Base-by-base conservation (phyloP, 1,140 invertebrate genomes). In the Ooceraea biroi region DNA sequence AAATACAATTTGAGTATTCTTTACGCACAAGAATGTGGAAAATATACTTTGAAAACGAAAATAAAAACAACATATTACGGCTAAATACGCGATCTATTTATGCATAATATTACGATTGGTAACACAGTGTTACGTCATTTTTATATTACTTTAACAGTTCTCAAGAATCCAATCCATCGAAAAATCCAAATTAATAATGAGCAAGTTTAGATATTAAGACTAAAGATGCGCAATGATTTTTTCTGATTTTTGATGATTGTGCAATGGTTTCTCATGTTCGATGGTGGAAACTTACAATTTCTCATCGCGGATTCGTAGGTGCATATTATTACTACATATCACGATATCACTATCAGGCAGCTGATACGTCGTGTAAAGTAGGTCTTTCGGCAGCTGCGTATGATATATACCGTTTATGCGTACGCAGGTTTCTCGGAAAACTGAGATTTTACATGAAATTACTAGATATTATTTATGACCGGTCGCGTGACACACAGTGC, bases 291-390 rank as follows among this genome's bases (percentile, higher is more conserved):
- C 63, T n/a, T n/a, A 48, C 27, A 50, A 71, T 44, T 57, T 19
- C 12, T 41, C 10, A 41, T 1, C 12, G 68, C 12, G 17, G 12
- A 27, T 27, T 12, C 22, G 30, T n/a, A n/a, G n/a, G n/a, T 46
- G 25, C 3, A 19, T 69, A 27, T 57, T 52, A 50, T 65, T 30
- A 78, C 17, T 63, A n/a, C n/a, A 69, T 30, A 80, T 69, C 25
- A 27, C 10, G 17, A 57, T 52, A 77, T 77, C 17, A 22, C 4
- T 80, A 80, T 77, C 74, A 66, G 27, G 14, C n/a, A 14, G 3
- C 50, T 78, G 63, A 80, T 80, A 71, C 57, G 57, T 57, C 25
- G 36, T 30, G 22, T 36, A 58, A 80, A 71, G 22, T 52, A 2
- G 30, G 12, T 71, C 25, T 71, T n/a, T 41, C 17, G 2, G 2